Percentiles rank a stretch among this genome's conserved stretches.
phyloP scores from a whole-genome alignment of 1,140 invertebrate genomes.

The Helicoverpa armigera region DNA sequence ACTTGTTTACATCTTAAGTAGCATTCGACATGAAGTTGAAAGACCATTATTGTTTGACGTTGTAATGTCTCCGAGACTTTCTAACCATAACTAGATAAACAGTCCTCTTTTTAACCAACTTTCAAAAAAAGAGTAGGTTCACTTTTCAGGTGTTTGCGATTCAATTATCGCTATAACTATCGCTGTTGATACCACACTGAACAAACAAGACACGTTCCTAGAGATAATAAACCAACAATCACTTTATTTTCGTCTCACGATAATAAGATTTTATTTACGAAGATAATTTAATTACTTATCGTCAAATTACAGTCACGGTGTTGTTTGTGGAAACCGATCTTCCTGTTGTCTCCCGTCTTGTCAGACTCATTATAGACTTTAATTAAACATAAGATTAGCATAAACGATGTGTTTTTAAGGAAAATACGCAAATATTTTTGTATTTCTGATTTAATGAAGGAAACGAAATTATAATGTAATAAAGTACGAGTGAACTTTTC shows the following conservation, averaged over 20 bases:
- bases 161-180: too few relatives aligned
- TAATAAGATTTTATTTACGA: neutral
- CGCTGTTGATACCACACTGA: too few relatives aligned
- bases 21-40: too few relatives aligned
- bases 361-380: conserved; percentile 20
- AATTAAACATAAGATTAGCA: conserved; percentile 23
- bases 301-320: conserved; percentile 14
- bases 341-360: neutral
- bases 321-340: conserved; percentile 19
- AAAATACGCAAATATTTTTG: conserved; percentile 4
- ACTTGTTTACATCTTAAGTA: too few relatives aligned
- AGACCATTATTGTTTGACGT: too few relatives aligned
- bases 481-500: neutral
- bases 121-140: too few relatives aligned
- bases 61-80: too few relatives aligned
- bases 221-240: neutral
- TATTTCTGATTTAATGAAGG: neutral
- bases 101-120: too few relatives aligned
- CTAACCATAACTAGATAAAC: too few relatives aligned
- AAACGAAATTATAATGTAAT: neutral
- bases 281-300: conserved; percentile 23
- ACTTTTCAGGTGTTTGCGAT: too few relatives aligned
- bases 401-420: neutral
- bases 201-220: too few relatives aligned
- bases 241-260: too few relatives aligned